phyloP scores from a whole-genome alignment of 2,113 vertebrate genomes.

The Potamarius usumacintae region DNA sequence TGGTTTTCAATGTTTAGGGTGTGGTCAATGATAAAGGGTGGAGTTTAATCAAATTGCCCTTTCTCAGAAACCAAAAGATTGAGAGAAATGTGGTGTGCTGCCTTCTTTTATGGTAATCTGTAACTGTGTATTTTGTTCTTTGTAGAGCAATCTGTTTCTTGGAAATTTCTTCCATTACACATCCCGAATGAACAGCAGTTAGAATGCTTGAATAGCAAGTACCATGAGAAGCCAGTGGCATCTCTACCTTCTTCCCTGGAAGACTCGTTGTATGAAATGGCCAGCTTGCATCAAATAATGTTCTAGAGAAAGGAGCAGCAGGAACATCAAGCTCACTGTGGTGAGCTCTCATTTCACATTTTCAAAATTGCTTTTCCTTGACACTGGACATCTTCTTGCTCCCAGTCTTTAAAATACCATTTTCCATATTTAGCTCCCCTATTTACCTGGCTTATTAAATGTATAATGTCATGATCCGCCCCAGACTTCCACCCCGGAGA shows the following conservation, averaged over 20 bases:
- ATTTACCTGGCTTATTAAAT: not conserved
- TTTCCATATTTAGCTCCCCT: not conserved
- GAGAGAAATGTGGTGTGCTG: not conserved
- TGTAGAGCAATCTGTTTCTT: conserved; percentile 7
- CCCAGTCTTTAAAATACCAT: not conserved
- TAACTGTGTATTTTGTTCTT: not conserved
- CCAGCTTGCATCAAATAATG: conserved; percentile 17
- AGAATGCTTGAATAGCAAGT: conserved; percentile 5
- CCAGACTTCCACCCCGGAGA: too few species aligned
- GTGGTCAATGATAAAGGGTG: not conserved
- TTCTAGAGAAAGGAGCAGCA: not conserved
- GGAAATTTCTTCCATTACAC: not conserved
- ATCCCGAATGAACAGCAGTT: conserved; percentile 18
- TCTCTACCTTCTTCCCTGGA: not conserved
- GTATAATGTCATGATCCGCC: not conserved
- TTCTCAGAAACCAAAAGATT: not conserved
- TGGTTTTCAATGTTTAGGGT: not conserved
- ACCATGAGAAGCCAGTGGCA: conserved; percentile 2
- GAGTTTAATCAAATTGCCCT: not conserved
- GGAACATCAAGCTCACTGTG: not conserved
- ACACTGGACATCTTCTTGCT: not conserved
- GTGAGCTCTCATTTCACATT: not conserved
- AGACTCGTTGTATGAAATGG: conserved; percentile 1
- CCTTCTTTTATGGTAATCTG: not conserved
- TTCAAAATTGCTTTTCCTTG: not conserved